These are phyloP conservation scores for Portunus trituberculatus DNA, from an alignment of 1,140 invertebrate genomes.

Conservation along the genomic window DNA sequence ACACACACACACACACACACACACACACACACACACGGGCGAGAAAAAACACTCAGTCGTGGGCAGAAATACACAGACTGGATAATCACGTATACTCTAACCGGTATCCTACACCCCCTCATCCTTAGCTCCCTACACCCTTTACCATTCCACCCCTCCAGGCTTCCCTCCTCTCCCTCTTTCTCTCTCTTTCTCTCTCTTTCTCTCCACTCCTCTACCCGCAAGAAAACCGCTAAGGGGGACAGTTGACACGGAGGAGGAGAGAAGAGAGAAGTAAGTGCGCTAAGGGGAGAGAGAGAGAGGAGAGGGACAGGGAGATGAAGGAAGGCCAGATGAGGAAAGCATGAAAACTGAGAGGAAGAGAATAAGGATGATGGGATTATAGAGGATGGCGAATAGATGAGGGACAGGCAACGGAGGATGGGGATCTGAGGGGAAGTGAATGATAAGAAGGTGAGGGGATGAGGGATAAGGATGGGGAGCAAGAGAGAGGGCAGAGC, in stretches of 20 bases:
- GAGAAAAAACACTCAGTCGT: neutral
- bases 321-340: no score
- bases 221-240: neutral
- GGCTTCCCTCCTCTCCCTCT: neutral
- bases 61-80: neutral
- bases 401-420: neutral
- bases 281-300: neutral
- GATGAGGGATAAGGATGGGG: neutral
- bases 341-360: no score
- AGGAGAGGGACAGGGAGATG: neutral
- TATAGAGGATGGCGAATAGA: no score
- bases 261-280: neutral
- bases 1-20: slow-evolving; percentile 18
- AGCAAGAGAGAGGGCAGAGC: neutral
- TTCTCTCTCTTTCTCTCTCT: neutral
- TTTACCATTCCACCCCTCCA: neutral
- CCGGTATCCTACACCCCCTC: neutral
- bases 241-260: neutral
- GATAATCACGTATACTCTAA: neutral
- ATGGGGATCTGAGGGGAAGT: no score
- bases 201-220: neutral
- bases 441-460: neutral
- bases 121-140: no score
- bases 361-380: neutral
- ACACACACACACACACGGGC: neutral